Conservation (phyloP, 1,140 invertebrate species). For the Dendrolimus punctatus region DNA sequence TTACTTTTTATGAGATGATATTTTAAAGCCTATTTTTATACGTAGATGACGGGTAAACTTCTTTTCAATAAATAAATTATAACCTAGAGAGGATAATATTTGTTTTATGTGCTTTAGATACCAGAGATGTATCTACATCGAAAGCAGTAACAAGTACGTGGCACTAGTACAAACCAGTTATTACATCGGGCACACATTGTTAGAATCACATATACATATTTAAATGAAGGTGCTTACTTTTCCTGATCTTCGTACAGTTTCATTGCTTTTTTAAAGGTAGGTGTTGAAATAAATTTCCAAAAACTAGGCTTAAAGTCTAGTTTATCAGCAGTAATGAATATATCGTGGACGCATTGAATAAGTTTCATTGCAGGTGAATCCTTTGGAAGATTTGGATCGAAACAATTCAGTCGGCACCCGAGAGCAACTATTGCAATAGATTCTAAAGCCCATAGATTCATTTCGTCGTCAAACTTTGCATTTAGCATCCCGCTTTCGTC, state of each 20-base stretch:
- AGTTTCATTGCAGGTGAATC: constrained; percentile 70
- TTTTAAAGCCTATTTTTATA: too few species aligned
- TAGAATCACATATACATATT: too few species aligned
- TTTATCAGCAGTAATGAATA: constrained; percentile 73
- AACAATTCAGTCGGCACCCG: constrained; percentile 77
- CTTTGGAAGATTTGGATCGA: constrained; percentile 62
- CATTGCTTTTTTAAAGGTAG: constrained; percentile 69
- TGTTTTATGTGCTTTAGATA: too few species aligned
- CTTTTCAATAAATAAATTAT: too few species aligned
- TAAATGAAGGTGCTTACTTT: constrained; percentile 7
- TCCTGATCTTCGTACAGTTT: constrained; percentile 40
- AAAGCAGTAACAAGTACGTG: too few species aligned
- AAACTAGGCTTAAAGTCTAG: constrained; percentile 76
- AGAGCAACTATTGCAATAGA: constrained; percentile 79
- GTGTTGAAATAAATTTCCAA: constrained; percentile 75
- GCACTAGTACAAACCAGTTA: too few species aligned
- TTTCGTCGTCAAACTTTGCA: constrained; percentile 73
- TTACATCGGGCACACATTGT: too few species aligned
- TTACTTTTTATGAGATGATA: too few species aligned
- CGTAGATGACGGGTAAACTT: too few species aligned
- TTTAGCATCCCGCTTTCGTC: constrained; percentile 72
- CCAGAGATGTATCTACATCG: too few species aligned
- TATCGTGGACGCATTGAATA: constrained; percentile 67
- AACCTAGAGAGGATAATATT: too few species aligned
- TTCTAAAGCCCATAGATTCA: constrained; percentile 81